Percentiles rank a stretch among this genome's conserved stretches.
phyloP scores from a whole-genome alignment of 2,888 invertebrate species.

The Cataglyphis cursor region DNA sequence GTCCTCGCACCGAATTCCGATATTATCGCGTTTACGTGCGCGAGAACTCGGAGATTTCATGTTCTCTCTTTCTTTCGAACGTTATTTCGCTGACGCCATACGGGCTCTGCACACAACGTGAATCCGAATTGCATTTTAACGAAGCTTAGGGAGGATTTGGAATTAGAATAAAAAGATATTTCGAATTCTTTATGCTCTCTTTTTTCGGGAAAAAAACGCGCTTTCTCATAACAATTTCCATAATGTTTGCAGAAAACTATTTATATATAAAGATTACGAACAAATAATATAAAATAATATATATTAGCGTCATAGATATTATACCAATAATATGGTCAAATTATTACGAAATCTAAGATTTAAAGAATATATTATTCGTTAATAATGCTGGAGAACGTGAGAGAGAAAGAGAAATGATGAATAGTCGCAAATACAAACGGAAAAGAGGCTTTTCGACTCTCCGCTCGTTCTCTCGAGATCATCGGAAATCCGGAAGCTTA shows the following conservation, averaged over 20 bases:
- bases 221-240: background rate
- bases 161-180: slow-evolving; percentile 20
- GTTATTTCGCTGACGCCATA: slow-evolving; percentile 29
- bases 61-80: slow-evolving; percentile 4
- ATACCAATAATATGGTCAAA: background rate
- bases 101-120: background rate
- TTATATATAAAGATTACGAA: background rate
- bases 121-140: slow-evolving; percentile 44
- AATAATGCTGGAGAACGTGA: background rate
- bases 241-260: background rate
- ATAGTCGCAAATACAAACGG: slow-evolving; percentile 3
- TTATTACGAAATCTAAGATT: background rate
- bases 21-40: slow-evolving; percentile 52
- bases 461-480: slow-evolving; percentile 1
- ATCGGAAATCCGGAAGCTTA: slow-evolving; percentile 38
- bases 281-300: background rate
- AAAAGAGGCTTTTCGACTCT: slow-evolving; percentile 18
- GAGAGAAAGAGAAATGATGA: slow-evolving; percentile 3
- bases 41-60: slow-evolving; percentile 37
- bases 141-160: slow-evolving; percentile 13
- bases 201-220: background rate
- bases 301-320: background rate
- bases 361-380: background rate
- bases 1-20: slow-evolving; percentile 43
- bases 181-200: slow-evolving; percentile 14